Percentiles rank a stretch among this genome's conserved stretches.
Conservation (phyloP, 1,140 invertebrate genomes). For the Babylonia areolata region DNA sequence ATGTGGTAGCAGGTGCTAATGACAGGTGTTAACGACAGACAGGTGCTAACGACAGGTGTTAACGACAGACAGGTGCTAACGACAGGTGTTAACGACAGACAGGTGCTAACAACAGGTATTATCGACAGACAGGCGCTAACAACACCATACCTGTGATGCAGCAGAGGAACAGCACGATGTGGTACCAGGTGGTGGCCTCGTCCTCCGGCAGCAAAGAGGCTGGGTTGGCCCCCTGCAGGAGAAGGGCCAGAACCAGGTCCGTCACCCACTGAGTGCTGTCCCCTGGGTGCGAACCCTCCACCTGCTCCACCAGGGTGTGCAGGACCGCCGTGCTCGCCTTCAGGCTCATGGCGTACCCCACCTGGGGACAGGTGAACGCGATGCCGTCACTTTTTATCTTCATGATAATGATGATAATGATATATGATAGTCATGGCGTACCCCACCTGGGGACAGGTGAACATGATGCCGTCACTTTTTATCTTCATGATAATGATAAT, state of each 20-base stretch:
- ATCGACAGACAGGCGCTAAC: too few species aligned
- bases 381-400: too few species aligned
- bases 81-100: not conserved
- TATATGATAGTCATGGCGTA: too few species aligned
- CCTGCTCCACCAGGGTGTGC: slow-evolving; percentile 11
- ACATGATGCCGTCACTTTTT: too few species aligned
- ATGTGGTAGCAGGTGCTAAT: too few species aligned
- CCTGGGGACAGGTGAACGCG: not conserved
- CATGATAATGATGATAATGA: too few species aligned
- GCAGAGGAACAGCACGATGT: slow-evolving; percentile 22
- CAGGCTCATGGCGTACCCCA: slow-evolving; percentile 30
- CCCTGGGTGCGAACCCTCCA: not conserved
- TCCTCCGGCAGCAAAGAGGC: not conserved
- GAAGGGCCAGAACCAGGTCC: slow-evolving; percentile 27
- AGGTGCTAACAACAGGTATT: too few species aligned
- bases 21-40: too few species aligned
- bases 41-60: too few species aligned
- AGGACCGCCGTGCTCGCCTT: not conserved
- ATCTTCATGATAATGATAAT: too few species aligned
- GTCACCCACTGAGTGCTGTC: not conserved
- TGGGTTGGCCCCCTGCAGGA: slow-evolving; percentile 23
- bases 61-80: too few species aligned
- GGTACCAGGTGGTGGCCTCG: slow-evolving; percentile 26
- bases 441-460: too few species aligned
- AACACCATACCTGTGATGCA: slow-evolving; percentile 13